Conservation (phyloP, 2,888 invertebrate genomes). For the Hirudinaria manillensis region DNA sequence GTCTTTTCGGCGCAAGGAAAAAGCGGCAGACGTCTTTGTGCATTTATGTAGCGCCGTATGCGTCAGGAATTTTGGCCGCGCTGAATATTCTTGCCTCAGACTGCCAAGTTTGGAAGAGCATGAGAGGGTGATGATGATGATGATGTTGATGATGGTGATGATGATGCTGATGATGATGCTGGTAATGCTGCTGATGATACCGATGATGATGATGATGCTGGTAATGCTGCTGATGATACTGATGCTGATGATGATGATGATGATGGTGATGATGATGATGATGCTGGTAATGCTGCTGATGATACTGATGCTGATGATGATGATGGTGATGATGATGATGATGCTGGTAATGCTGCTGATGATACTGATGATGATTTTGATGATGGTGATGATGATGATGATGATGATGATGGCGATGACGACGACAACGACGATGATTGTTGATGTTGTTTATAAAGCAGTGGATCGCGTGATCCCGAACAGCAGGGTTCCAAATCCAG, state of each 20-base stretch:
- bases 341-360: slow-evolving; percentile 10
- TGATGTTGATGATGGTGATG: slow-evolving; percentile 17
- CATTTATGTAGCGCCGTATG: no score
- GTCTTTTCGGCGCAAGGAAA: no score
- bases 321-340: slow-evolving; percentile 20
- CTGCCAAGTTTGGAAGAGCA: not conserved
- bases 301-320: slow-evolving; percentile 21
- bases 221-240: slow-evolving; percentile 10
- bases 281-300: not conserved
- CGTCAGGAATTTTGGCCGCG: no score
- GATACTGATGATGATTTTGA: not conserved
- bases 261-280: slow-evolving; percentile 10
- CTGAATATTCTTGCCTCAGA: no score
- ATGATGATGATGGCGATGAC: slow-evolving; percentile 16
- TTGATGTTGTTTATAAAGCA: no score
- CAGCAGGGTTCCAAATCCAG: no score
- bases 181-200: slow-evolving; percentile 9
- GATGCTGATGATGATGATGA: not conserved
- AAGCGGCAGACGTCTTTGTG: no score
- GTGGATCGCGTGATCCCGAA: no score
- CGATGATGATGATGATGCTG: slow-evolving; percentile 23
- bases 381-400: slow-evolving; percentile 13
- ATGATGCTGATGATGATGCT: slow-evolving; percentile 19
- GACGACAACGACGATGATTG: slow-evolving; percentile 30
- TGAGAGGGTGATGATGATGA: slow-evolving; percentile 16